phyloP scores from a whole-genome alignment of 1,140 invertebrate species.

The Monochamus saltuarius region DNA sequence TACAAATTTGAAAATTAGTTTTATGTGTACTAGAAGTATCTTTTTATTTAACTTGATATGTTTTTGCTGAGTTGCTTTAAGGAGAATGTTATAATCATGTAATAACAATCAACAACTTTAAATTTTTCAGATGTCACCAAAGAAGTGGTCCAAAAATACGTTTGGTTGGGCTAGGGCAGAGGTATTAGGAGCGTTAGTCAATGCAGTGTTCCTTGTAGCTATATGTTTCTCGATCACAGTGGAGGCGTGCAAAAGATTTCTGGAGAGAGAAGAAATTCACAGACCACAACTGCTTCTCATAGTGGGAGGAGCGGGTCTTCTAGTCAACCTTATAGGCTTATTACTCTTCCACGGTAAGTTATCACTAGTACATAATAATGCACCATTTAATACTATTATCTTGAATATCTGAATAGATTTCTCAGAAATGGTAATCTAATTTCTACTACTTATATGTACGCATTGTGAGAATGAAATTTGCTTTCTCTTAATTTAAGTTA shows the following conservation, averaged over 20 bases:
- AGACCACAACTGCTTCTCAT: slow-evolving; percentile 73
- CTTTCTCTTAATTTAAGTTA: too few species aligned
- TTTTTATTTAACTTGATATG: too few species aligned
- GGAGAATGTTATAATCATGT: too few species aligned
- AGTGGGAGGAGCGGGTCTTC: slow-evolving; percentile 76
- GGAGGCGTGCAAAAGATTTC: slow-evolving; percentile 86
- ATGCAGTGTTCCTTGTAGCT: slow-evolving; percentile 90
- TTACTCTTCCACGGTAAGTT: slow-evolving; percentile 79
- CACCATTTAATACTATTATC: slow-evolving; percentile 42
- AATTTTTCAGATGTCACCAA: slow-evolving; percentile 81
- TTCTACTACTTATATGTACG: too few species aligned
- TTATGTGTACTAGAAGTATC: too few species aligned
- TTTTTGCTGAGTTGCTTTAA: too few species aligned
- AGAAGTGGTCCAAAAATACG: slow-evolving; percentile 94
- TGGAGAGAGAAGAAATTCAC: slow-evolving; percentile 81
- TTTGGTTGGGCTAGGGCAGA: slow-evolving; percentile 93
- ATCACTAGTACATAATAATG: slow-evolving; percentile 70
- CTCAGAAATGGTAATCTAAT: too few species aligned
- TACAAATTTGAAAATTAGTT: too few species aligned
- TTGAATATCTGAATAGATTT: too few species aligned
- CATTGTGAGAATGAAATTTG: too few species aligned
- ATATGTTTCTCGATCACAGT: slow-evolving; percentile 91
- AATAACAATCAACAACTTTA: slow-evolving; percentile 1
- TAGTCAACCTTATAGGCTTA: slow-evolving; percentile 82
- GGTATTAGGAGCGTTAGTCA: slow-evolving; percentile 89